Evolutionary conservation across 2,113 vertebrate species (phyloP), one percentile per base, ranked within the genome.

Genomic region (Anhinga rufa): DNA sequence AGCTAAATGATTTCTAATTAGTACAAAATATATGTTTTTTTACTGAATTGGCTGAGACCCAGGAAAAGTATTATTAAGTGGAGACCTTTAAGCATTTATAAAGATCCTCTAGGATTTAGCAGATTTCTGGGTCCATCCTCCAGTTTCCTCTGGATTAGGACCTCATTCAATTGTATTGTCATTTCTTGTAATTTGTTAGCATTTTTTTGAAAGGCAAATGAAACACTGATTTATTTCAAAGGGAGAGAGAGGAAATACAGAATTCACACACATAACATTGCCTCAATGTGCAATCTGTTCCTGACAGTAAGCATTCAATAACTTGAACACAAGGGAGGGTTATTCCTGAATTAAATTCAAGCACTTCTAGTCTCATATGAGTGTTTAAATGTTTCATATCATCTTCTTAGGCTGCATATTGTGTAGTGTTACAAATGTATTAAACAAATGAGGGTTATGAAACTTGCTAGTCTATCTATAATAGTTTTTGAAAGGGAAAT

Each of bases 1-100:
- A 90, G 68, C 82, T 86, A 92, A 90, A 91, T 91, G 6, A 58
- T 92, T 96, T 95, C 58, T 94, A 92, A 64, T 95, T 65, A 91
- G 75, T 92, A 70, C n/a, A 58, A 90, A 91, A 88, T 69, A 86
- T 24, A 74, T 3, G 0, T 34, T 91, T 94, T 94, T 91, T 88
- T 74, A 66, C 68, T 83, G 86, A 96, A 86, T 90, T 96, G 87
- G 46, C 82, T 80, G 25, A 92, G n/a, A 90, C 76, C 75, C 75
- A 77, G 34, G 29, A 85, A 93, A 88, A 65, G 34, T 80, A 58
- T 96, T 85, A 79, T 81, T 96, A 77, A 91, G 54, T 66, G 68
- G 91, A 93, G 82, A 92, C 86, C 62, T 83, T 93, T 80, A 94
- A 88, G 40, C 62, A 46, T 69, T 88, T 88, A 32, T 58, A 88